Base-by-base conservation (phyloP, 2,797 vertebrate species). In the Muscicapa comitata region DNA sequence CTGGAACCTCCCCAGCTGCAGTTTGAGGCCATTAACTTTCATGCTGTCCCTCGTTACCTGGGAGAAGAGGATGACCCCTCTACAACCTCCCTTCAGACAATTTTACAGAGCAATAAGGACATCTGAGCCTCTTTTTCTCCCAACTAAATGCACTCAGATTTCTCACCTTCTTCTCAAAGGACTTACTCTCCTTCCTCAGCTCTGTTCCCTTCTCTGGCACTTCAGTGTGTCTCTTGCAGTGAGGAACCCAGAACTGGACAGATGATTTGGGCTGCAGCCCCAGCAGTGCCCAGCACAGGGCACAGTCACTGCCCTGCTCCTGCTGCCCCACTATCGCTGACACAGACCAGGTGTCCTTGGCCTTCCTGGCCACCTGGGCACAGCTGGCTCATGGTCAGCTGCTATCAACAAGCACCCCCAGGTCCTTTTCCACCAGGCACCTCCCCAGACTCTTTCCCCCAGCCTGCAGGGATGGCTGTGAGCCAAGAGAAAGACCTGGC, bases 231-330 rank as follows among this genome's bases (percentile, higher is more conserved):
- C 40, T 72, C 11, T 20, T 20, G 28, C 24, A n/a, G 12, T 19
- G 45, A 50, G 13, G 9, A 24, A 7, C 7, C 24, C 43, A 65
- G 50, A 50, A 20, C 10, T 24, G 19, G 14, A 38, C 13, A 38
- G 37, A 20, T 7, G 9, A 43, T 24, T 43, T 0, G 1, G 50
- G n/a, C 4, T 20, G 20, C 10, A 21, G 35, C 6, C 26, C 9
- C 50, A 42, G 4, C 37, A 24, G 17, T 23, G 31, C 31, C 31
- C 2, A 29, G 43, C 17, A 72, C 17, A 45, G 28, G 26, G 9
- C 24, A 28, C 0, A 0, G 13, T n/a, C 43, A 20, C 51, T 51
- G 43, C 16, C 31, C 28, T 57, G 23, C 1, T n/a, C 28, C 37
- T 57, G 18, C 19, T 65, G 37, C 8, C 28, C 13, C 11, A 8